Base-by-base conservation (phyloP, 2,888 invertebrate species). In the Agapostemon virescens region DNA sequence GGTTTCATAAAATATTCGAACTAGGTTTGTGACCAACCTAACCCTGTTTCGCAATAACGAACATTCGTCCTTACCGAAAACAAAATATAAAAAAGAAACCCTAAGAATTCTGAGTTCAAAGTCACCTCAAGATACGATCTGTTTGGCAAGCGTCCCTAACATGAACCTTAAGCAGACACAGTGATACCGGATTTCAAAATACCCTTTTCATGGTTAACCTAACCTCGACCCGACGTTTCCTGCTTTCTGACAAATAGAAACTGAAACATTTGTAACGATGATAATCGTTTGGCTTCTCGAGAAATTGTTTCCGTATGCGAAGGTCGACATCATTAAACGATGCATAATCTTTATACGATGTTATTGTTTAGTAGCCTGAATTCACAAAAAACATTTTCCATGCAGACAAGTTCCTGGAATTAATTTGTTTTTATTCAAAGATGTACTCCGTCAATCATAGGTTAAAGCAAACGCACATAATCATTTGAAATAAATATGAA, bases 141-240 rank as follows among this genome's bases (percentile, higher is more conserved):
- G 20, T 9, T 63, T 63, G 61, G 61, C 61, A 63, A 20, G 9
- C n/a, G 61, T 63, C 36, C 36, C 61, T 36, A 63, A 20, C 33
- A 33, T 30, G 33, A 61, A 61, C 61, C 61, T 20, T 20, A 58
- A 58, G 17, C 58, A 30, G 33, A 9, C 11, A 63, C 36, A 36
- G 20, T 49, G 67, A 45, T 45, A 67, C 30, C 30, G 30, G 20
- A 33, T 40, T 17, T 30, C 71, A 2, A 45, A 67, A 36, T n/a
- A 33, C 58, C 13, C 17, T 20, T 71, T 45, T 36, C 20, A 76
- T 38, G 15, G 30, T 23, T 38, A 23, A 23, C 11, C 17, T 36
- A 58, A 45, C 26, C 76, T 58, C n/a, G 42, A 58, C 36, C 71
- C 33, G 20, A 30, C 20, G 36, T n/a, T 58, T 36, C 33, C 70